Base-by-base conservation (phyloP, 2,113 vertebrate species). In the Hippocampus mohnikei region DNA sequence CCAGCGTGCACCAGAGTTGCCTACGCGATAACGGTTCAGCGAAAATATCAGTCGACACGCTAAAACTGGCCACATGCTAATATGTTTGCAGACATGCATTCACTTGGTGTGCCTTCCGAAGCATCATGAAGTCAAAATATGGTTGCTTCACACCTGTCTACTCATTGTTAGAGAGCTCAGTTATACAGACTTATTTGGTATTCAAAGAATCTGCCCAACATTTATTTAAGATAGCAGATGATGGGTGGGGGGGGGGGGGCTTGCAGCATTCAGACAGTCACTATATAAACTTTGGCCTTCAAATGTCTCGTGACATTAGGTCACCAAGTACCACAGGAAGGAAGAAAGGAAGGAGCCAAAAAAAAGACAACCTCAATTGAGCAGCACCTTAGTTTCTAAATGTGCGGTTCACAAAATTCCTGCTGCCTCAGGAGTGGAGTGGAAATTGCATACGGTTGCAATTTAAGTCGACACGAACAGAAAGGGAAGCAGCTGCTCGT, bases 371-470 rank as follows among this genome's bases (percentile, higher is more conserved):
- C 76, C 77, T 64, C 55, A 59, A 41, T 79, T 25, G 37, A 63
- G 73, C 74, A 41, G 74, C 71, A 76, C 73, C 70, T 80, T 70
- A 60, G 56, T 55, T 70, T 29, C 65, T 74, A 79, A 83, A 81
- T 56, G 66, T 52, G 58, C 27, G 46, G 55, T 70, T 83, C 44
- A 37, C 72, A 52, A 74, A 69, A 67, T 42, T 53, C 41, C 69
- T 70, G 75, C 58, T 63, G 75, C 84, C 72, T 66, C 53, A 72
- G 81, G 76, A 76, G 59, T 42, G 21, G 33, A 69, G 72, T 64
- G 58, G 33, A 78, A 85, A 83, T 87, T 75, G 55, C 68, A 82
- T 80, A 81, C 75, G 78, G 62, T 73, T 74, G 73, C 68, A 86
- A 71, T 84, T 78, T 77, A 40, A 80, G 53, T 50, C 9, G 53